Conservation (phyloP, 2,797 vertebrate genomes). For the Phyllotis vaccarum region DNA sequence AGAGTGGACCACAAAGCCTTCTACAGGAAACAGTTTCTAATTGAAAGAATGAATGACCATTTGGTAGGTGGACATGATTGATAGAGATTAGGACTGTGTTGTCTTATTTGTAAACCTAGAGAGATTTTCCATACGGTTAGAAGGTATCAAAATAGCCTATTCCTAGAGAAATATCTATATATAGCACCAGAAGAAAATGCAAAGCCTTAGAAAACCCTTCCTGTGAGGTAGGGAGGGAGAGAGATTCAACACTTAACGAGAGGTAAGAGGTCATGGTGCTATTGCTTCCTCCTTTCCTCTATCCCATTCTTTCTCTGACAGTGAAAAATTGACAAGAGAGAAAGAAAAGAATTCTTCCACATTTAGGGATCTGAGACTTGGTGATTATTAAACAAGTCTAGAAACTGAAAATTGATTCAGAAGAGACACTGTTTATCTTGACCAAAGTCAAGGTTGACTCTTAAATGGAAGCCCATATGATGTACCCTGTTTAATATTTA, state of each 20-base stretch:
- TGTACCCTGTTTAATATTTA: background rate
- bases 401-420: background rate
- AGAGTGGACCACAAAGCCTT: background rate
- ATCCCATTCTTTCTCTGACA: background rate
- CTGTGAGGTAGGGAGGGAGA: background rate
- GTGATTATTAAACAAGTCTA: no score
- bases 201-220: background rate
- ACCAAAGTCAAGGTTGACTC: background rate
- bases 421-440: background rate
- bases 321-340: background rate
- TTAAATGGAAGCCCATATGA: background rate
- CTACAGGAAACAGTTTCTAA: background rate
- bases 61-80: background rate
- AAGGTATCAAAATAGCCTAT: background rate
- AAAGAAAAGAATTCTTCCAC: accelerated
- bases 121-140: background rate
- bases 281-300: background rate
- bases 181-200: background rate
- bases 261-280: background rate
- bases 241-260: no score
- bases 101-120: background rate
- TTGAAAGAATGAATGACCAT: background rate
- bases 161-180: background rate
- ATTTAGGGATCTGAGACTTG: background rate
- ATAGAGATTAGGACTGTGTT: background rate